These are phyloP conservation scores for Onychostoma macrolepis DNA, from an alignment of 2,113 vertebrate species.

Conservation along the genomic window DNA sequence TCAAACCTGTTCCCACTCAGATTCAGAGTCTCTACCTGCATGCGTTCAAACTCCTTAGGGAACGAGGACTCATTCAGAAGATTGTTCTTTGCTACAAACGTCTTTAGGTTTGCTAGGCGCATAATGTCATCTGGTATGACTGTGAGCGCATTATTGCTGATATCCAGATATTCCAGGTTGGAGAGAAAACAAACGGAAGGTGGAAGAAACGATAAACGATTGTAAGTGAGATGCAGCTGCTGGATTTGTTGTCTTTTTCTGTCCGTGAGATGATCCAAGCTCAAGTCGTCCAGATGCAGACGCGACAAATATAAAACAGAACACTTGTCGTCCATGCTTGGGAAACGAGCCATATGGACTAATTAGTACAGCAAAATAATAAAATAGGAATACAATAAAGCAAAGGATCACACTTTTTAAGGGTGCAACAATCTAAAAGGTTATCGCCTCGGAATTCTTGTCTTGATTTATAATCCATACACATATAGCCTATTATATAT, in stretches of 20 bases:
- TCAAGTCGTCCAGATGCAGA: conserved; percentile 72
- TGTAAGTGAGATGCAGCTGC: conserved; percentile 83
- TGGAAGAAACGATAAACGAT: conserved; percentile 80
- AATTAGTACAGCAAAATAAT: background rate
- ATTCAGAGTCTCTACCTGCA: conserved; percentile 88
- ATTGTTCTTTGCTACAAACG: conserved; percentile 94
- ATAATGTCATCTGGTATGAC: conserved; percentile 83
- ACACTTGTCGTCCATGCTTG: background rate
- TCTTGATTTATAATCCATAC: background rate
- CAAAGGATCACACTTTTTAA: background rate
- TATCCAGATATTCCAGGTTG: conserved; percentile 88
- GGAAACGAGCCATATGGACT: conserved; percentile 41
- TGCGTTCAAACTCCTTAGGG: conserved; percentile 86
- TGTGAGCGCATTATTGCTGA: conserved; percentile 87
- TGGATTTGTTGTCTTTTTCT: conserved; percentile 74
- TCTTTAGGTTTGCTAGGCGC: conserved; percentile 79
- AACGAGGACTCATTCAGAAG: conserved; percentile 86
- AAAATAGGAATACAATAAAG: background rate
- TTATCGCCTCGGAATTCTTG: background rate
- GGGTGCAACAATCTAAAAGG: background rate
- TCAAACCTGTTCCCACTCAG: conserved; percentile 93
- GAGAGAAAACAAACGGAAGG: conserved; percentile 77
- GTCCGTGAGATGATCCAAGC: conserved; percentile 69
- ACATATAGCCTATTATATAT: background rate
- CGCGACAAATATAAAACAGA: conserved; percentile 79